Evolutionary conservation across 2,797 vertebrate genomes (phyloP).

Genomic region (Sebastes nivosus): DNA sequence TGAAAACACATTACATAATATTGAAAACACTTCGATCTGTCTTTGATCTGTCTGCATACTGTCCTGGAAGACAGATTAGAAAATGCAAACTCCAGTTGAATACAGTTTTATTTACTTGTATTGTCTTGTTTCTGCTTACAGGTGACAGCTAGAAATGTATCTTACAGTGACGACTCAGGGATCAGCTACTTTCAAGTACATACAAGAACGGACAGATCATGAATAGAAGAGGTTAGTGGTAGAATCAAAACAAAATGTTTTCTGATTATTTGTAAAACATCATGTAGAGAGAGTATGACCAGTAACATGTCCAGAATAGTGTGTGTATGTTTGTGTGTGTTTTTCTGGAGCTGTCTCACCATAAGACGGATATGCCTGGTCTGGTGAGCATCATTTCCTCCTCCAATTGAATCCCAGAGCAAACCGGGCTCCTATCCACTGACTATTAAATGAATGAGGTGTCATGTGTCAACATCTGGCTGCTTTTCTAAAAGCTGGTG

Average conservation of each 20-base stretch:
- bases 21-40: neutral
- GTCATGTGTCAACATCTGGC: neutral
- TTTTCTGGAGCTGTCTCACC: neutral
- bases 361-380: neutral
- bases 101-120: neutral
- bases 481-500: neutral
- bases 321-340: neutral
- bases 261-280: neutral
- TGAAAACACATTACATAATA: neutral
- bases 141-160: neutral
- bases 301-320: neutral
- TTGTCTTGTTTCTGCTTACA: neutral
- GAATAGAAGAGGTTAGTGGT: neutral
- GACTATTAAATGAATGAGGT: neutral
- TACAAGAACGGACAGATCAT: neutral
- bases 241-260: neutral
- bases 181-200: neutral
- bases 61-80: neutral
- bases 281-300: neutral
- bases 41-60: neutral
- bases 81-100: neutral
- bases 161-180: neutral
- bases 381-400: conserved; percentile 18
- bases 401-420: conserved; percentile 2
- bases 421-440: neutral